These are phyloP conservation scores for Lanius collurio DNA, from an alignment of 2,113 vertebrate species.

Conservation along the genomic window DNA sequence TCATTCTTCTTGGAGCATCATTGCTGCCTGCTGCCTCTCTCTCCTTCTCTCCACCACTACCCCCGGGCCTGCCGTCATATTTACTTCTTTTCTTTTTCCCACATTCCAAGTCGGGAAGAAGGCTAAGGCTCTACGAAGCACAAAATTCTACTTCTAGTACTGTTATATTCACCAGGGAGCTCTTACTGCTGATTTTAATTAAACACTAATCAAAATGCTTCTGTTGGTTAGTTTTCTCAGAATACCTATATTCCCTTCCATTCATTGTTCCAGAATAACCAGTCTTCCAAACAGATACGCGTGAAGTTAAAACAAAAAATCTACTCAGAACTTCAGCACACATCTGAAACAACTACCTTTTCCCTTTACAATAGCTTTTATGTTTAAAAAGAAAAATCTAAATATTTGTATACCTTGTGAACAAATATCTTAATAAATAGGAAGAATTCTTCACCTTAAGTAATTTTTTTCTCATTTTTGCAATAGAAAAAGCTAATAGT, in stretches of 20 bases:
- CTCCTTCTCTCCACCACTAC: too few relatives aligned
- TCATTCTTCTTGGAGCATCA: too few relatives aligned
- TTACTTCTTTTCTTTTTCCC: background rate
- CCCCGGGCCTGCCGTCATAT: too few relatives aligned
- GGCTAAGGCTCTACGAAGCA: background rate
- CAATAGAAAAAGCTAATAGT: background rate
- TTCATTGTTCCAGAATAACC: background rate
- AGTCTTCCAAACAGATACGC: background rate
- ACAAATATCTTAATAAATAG: background rate
- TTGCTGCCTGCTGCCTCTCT: too few relatives aligned
- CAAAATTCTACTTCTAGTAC: background rate
- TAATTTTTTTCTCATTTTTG: background rate
- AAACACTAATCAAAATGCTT: background rate
- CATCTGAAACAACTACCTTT: background rate
- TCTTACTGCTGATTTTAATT: background rate
- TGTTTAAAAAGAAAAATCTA: background rate
- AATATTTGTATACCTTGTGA: background rate
- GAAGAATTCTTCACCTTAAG: background rate
- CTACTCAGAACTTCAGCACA: background rate
- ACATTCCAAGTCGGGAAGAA: background rate
- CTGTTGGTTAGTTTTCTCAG: background rate
- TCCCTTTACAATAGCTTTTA: background rate
- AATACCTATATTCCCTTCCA: background rate
- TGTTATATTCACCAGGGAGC: background rate
- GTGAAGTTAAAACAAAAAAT: background rate